Base-by-base conservation (phyloP, 1,140 invertebrate genomes). In the Agraylea sexmaculata region DNA sequence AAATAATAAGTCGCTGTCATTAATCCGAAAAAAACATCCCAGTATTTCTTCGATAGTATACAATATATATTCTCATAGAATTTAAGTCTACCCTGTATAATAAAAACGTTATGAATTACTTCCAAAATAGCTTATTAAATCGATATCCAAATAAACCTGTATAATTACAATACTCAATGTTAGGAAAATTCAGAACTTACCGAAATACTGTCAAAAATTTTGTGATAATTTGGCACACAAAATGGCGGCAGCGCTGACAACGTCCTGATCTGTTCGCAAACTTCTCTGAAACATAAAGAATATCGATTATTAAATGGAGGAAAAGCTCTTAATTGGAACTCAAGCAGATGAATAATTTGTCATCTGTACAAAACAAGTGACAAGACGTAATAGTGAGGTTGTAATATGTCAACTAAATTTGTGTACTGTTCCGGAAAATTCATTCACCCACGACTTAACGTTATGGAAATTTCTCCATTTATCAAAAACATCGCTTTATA, bases 161-260 rank as follows among this genome's bases (percentile, higher is more conserved):
- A n/a, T n/a, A n/a, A n/a, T n/a, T n/a, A n/a, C n/a, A n/a, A n/a
- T n/a, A n/a, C n/a, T n/a, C n/a, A n/a, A 20, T 10, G 6, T 18
- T 7, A 13, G 7, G 12, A 25, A 12, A 25, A 10, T 1, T 29
- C 34, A n/a, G n/a, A n/a, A 68, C 70, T 71, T 62, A 80, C 79
- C 46, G 74, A 73, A 36, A 75, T 73, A 40, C 71, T 73, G 42
- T 77, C 69, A 43, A 77, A 82, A 11, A 83, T 74, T 40, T 66
- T 69, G 38, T 73, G 71, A 58, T 83, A 79, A 55, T 77, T 78
- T 2, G 81, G 80, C 17, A 84, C 78, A 50, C 76, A 74, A 56
- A 86, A 84, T 0, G 81, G 80, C 2, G 72, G 65, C 46, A 68
- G 66, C 0, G 72, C 66, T 0, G 80, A 81, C 23, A 74, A 67